Evolutionary conservation across 2,113 vertebrate species (phyloP).

Genomic region (Spea bombifrons): DNA sequence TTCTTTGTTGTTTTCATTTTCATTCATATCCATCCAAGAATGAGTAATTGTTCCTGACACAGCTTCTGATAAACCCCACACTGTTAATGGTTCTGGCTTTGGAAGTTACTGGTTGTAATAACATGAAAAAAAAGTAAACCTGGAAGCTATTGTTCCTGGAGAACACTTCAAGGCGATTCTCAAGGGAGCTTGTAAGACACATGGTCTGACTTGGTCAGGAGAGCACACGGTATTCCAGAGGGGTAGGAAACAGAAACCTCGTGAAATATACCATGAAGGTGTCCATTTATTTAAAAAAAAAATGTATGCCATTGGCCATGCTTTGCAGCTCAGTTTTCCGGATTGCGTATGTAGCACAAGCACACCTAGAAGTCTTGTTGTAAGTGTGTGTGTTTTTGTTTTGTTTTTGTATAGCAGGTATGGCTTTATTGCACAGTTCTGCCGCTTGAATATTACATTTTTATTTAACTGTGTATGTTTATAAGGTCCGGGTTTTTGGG

Average conservation of each 20-base stretch:
- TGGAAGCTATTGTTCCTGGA: slow-evolving; percentile 61
- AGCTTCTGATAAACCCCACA: slow-evolving; percentile 61
- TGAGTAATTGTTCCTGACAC: slow-evolving; percentile 69
- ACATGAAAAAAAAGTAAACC: slow-evolving; percentile 53
- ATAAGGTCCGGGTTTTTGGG: too few relatives aligned
- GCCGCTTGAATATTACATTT: too few relatives aligned
- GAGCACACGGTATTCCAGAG: background rate
- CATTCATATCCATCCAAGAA: slow-evolving; percentile 71
- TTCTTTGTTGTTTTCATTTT: slow-evolving; percentile 42
- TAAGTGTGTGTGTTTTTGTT: too few relatives aligned
- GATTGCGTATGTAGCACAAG: too few relatives aligned
- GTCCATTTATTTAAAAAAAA: too few relatives aligned
- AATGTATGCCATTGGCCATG: too few relatives aligned
- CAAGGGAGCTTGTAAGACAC: slow-evolving; percentile 57
- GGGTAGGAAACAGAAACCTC: background rate
- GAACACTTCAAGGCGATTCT: slow-evolving; percentile 58
- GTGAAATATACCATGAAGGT: too few relatives aligned
- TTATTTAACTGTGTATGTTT: too few relatives aligned
- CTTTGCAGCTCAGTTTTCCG: too few relatives aligned
- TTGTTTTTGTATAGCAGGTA: too few relatives aligned
- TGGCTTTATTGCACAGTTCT: too few relatives aligned
- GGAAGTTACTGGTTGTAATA: slow-evolving; percentile 58
- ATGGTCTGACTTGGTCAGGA: slow-evolving; percentile 18
- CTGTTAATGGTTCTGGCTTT: slow-evolving; percentile 62
- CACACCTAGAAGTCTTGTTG: too few relatives aligned